Conservation (phyloP, 2,888 invertebrate species). For the Orchesellides sinensis region DNA sequence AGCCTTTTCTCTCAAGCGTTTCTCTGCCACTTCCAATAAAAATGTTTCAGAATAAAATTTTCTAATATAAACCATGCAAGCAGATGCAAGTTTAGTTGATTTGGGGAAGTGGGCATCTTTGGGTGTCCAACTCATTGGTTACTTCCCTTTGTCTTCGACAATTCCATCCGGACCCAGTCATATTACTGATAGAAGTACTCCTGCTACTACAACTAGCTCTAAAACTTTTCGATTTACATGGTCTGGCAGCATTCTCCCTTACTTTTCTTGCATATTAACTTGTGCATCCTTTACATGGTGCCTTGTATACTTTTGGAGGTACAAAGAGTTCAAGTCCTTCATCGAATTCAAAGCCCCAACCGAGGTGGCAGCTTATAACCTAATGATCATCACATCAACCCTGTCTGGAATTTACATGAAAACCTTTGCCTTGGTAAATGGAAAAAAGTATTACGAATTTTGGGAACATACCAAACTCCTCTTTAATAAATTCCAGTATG, state of each 20-base stretch:
- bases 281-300: constrained; percentile 46
- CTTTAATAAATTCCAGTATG: constrained; percentile 25
- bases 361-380: constrained; percentile 46
- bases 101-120: constrained; percentile 43
- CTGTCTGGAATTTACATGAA: constrained; percentile 34
- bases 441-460: constrained; percentile 36
- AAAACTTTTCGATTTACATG: constrained; percentile 32
- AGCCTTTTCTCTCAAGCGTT: too few relatives aligned
- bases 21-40: too few relatives aligned
- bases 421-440: constrained; percentile 23
- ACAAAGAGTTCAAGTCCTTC: constrained; percentile 36
- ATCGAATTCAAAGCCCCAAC: constrained; percentile 39
- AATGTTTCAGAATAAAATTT: too few relatives aligned
- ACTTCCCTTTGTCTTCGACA: constrained; percentile 31
- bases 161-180: not conserved
- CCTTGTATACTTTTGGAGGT: constrained; percentile 31
- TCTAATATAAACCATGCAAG: too few relatives aligned
- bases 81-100: too few relatives aligned
- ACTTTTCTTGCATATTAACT: constrained; percentile 23
- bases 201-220: not conserved
- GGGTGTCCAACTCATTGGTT: constrained; percentile 39
- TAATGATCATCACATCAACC: constrained; percentile 31
- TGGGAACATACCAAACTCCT: constrained; percentile 36
- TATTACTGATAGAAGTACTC: too few relatives aligned
- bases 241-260: constrained; percentile 30